Evolutionary conservation across 1,140 invertebrate genomes (phyloP), one percentile per base, ranked within the genome.

Genomic region (Musca vetustissima): DNA sequence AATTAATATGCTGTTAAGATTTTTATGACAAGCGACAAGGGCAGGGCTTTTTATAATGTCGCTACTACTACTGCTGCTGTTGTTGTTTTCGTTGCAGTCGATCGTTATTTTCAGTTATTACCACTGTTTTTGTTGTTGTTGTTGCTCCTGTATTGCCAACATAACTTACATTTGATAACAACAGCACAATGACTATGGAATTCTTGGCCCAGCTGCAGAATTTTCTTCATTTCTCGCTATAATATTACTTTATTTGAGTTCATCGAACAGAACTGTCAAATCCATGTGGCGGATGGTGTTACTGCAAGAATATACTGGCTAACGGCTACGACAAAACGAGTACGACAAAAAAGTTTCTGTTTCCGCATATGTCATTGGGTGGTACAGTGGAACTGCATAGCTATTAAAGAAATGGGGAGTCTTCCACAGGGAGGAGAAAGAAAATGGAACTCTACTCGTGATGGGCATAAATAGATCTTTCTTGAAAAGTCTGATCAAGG

Each of bases 1-100:
- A 78, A 78, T 78, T 78, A 78, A 78, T 78, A 78, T 78, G 76
- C 76, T 76, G 78, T 74, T 75, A 76, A 73, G 78, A 76, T 70
- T 72, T 76, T 78, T 78, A 78, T 78, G 76, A 78, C 76, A 78
- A 75, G 73, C 75, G 72, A 73, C 73, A 73, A 73, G 73, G 73
- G 71, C 73, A 73, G 76, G 73, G 73, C 73, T 61, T 61, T 61
- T 52, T 61, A 21, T 43, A 43, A 43, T 43, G 36, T 70, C 70
- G 75, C 73, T 24, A n/a, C 17, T 53, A 17, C n/a, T 68, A 71
- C 57, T 49, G 64, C 59, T 75, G 77, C 13, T 13, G 36, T 43
- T 43, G 36, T 13, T 13, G 36, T 13, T 28, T 28, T n/a, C n/a
- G n/a, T n/a, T n/a, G n/a, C n/a, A 32, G n/a, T n/a, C n/a, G n/a